Conservation (phyloP, 2,888 invertebrate species). For the Drosophila leonis region DNA sequence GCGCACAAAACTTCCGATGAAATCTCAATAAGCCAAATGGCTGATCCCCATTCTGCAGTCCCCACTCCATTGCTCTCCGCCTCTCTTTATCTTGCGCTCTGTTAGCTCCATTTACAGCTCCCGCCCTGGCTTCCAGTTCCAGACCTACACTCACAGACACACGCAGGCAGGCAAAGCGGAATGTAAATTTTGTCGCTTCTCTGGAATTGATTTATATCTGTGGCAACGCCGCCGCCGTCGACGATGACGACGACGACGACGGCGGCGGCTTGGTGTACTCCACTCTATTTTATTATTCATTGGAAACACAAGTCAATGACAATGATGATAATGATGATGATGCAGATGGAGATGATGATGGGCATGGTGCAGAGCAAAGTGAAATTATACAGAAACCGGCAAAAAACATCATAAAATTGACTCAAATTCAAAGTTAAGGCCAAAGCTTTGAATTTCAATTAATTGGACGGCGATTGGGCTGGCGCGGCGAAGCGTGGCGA, state of each 20-base stretch:
- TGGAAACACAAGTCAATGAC: slow-evolving; percentile 68
- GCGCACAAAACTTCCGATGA: slow-evolving; percentile 76
- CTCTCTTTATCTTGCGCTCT: neutral
- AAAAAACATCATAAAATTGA: slow-evolving; percentile 65
- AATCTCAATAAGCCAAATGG: slow-evolving; percentile 75
- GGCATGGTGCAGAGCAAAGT: slow-evolving; percentile 32
- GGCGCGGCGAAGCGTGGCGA: no score
- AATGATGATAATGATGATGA: slow-evolving; percentile 35
- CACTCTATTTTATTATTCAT: slow-evolving; percentile 78
- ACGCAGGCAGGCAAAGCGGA: slow-evolving; percentile 58
- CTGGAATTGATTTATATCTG: slow-evolving; percentile 79
- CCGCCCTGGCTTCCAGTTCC: slow-evolving; percentile 22
- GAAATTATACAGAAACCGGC: slow-evolving; percentile 73
- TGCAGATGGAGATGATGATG: slow-evolving; percentile 13
- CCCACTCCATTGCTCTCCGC: neutral
- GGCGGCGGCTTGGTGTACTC: slow-evolving; percentile 53
- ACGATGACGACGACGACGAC: slow-evolving; percentile 1
- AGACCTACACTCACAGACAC: slow-evolving; percentile 13
- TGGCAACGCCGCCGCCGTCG: slow-evolving; percentile 34
- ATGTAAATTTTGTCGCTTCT: slow-evolving; percentile 79
- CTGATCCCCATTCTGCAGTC: slow-evolving; percentile 37
- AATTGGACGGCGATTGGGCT: slow-evolving; percentile 57
- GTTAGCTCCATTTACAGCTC: slow-evolving; percentile 8
- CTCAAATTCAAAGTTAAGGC: slow-evolving; percentile 60
- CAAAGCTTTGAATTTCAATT: slow-evolving; percentile 75